phyloP scores from a whole-genome alignment of 1,140 invertebrate genomes.

The Papilio dardanus region DNA sequence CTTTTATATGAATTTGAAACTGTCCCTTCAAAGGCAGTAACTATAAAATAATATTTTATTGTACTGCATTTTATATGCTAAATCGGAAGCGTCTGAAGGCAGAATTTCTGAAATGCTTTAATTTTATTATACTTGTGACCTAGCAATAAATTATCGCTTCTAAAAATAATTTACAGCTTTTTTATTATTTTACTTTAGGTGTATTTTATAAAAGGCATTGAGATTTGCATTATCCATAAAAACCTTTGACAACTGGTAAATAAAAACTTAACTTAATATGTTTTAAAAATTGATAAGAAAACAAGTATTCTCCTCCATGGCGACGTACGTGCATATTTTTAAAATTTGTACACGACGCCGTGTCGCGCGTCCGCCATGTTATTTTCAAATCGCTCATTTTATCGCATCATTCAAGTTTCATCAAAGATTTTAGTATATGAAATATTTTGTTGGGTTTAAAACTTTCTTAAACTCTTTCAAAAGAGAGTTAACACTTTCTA shows the following conservation, averaged over 20 bases:
- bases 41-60: conserved; percentile 31
- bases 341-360: conserved; percentile 41
- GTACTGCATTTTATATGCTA: conserved; percentile 17
- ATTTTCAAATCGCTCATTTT: conserved; percentile 36
- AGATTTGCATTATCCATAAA: too few relatives aligned
- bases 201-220: too few relatives aligned
- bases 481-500: not conserved
- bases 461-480: not conserved
- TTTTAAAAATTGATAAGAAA: too few relatives aligned
- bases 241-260: too few relatives aligned
- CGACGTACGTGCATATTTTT: conserved; percentile 47
- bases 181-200: too few relatives aligned
- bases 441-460: not conserved
- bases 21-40: conserved; percentile 35
- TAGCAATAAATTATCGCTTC: too few relatives aligned
- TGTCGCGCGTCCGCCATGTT: conserved; percentile 7
- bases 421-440: not conserved
- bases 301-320: conserved; percentile 7
- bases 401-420: not conserved
- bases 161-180: too few relatives aligned
- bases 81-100: conserved; percentile 10
- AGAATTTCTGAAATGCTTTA: not conserved
- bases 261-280: too few relatives aligned
- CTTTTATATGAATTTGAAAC: conserved; percentile 47
- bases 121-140: too few relatives aligned